Evolutionary conservation across 1,140 invertebrate genomes (phyloP).

Genomic region (Eupeodes corollae): DNA sequence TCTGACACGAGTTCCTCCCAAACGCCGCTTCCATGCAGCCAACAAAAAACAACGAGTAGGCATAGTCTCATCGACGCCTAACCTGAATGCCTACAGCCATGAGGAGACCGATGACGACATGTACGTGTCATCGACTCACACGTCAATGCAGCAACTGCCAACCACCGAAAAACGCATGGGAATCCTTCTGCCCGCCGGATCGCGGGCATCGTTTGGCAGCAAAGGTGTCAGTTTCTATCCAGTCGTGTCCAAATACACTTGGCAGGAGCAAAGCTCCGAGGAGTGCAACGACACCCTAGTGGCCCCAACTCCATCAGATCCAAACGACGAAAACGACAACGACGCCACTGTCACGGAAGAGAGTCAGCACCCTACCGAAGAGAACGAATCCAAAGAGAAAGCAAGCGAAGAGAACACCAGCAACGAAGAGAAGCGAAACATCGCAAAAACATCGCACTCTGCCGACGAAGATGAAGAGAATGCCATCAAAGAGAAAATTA

Average conservation of each 20-base stretch:
- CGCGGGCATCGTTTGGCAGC: constrained; percentile 31
- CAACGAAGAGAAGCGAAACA: constrained; percentile 31
- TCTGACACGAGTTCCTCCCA: constrained; percentile 12
- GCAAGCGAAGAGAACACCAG: constrained; percentile 26
- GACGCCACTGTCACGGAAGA: constrained; percentile 10
- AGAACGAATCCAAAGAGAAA: constrained; percentile 24
- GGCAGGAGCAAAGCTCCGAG: constrained; percentile 44
- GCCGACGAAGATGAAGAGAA: constrained; percentile 9
- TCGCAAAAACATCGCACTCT: constrained; percentile 5
- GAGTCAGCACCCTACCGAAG: constrained; percentile 4
- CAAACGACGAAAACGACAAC: not conserved
- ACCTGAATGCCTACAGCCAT: constrained; percentile 41
- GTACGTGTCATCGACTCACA: constrained; percentile 29
- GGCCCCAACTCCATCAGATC: not conserved
- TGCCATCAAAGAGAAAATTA: constrained; percentile 10
- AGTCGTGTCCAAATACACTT: constrained; percentile 59
- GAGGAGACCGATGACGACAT: constrained; percentile 32
- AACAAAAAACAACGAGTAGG: constrained; percentile 35
- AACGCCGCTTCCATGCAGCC: constrained; percentile 35
- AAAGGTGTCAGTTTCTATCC: constrained; percentile 57
- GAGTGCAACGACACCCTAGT: constrained; percentile 10
- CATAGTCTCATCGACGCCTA: constrained; percentile 50
- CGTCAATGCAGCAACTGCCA: constrained; percentile 44
- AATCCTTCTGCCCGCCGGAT: constrained; percentile 41
- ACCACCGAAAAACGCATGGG: constrained; percentile 40